These are phyloP conservation scores for Oscarella lobularis DNA, from an alignment of 37 sponge, comb jelly and placozoan species.

Conservation along the genomic window DNA sequence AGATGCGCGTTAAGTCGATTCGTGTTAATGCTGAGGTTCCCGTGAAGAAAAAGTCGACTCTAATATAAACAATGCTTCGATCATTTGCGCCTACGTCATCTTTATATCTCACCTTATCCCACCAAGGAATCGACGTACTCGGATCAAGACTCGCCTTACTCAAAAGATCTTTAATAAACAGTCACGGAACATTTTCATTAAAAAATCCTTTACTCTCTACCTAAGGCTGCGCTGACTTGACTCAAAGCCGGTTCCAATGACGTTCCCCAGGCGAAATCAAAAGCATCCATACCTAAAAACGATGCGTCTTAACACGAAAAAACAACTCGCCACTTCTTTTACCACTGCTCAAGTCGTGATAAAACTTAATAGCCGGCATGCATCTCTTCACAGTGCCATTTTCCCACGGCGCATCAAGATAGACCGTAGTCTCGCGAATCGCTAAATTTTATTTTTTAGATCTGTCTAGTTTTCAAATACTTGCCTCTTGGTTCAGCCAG, in stretches of 20 bases:
- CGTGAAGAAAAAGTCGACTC: constrained; percentile 10
- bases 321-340: not conserved
- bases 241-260: constrained; percentile 61
- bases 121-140: constrained; percentile 72
- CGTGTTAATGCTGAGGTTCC: constrained; percentile 30
- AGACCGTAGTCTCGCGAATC: constrained; percentile 17
- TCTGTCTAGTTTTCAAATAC: too few relatives aligned
- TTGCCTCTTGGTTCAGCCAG: constrained; percentile 13
- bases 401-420: constrained; percentile 48
- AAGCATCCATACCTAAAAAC: not conserved
- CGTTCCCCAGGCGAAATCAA: constrained; percentile 36
- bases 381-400: constrained; percentile 30
- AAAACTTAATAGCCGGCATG: constrained; percentile 71
- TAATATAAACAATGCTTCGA: not conserved
- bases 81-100: not conserved
- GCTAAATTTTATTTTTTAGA: constrained; percentile 20
- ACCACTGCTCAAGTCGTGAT: constrained; percentile 62
- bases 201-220: constrained; percentile 22
- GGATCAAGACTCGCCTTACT: constrained; percentile 65
- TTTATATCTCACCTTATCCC: constrained; percentile 62
- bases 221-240: constrained; percentile 48
- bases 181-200: not conserved
- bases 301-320: not conserved
- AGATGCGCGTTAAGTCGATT: constrained; percentile 20
- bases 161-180: constrained; percentile 30